Evolutionary conservation across 2,888 invertebrate genomes (phyloP).

Genomic region (Drosophila demipolita): DNA sequence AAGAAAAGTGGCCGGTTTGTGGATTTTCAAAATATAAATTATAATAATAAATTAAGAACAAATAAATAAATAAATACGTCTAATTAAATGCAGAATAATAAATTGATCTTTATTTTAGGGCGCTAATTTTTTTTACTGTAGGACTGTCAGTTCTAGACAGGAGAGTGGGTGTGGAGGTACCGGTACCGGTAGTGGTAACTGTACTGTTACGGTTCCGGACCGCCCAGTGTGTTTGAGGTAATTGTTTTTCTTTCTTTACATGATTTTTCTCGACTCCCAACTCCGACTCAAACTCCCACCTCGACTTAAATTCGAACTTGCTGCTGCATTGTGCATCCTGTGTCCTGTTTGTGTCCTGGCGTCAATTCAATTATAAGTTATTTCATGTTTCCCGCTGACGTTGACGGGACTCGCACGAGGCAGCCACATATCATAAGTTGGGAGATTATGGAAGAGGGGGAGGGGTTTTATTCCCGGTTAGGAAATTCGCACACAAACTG

Average conservation of each 20-base stretch:
- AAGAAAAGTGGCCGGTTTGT: neutral
- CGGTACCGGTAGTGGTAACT: neutral
- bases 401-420: conserved; percentile 52
- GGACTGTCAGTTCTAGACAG: neutral
- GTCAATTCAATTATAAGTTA: conserved; percentile 76
- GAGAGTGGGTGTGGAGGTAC: neutral
- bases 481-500: conserved; percentile 71
- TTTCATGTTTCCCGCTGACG: conserved; percentile 52
- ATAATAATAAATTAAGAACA: neutral
- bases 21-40: neutral
- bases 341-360: conserved; percentile 23
- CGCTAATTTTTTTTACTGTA: neutral
- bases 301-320: neutral
- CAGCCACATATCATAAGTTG: conserved; percentile 43
- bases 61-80: neutral
- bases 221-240: conserved; percentile 63
- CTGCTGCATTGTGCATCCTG: conserved; percentile 64
- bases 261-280: conserved; percentile 35
- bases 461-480: conserved; percentile 33
- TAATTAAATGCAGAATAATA: neutral
- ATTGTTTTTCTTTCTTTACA: conserved; percentile 72
- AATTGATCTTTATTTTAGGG: neutral
- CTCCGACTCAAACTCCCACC: neutral
- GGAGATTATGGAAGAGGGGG: neutral
- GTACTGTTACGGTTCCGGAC: conserved; percentile 32